Evolutionary conservation across 2,797 vertebrate genomes (phyloP), one percentile per base, ranked within the genome.

Genomic region (Bovichtus diacanthus): DNA sequence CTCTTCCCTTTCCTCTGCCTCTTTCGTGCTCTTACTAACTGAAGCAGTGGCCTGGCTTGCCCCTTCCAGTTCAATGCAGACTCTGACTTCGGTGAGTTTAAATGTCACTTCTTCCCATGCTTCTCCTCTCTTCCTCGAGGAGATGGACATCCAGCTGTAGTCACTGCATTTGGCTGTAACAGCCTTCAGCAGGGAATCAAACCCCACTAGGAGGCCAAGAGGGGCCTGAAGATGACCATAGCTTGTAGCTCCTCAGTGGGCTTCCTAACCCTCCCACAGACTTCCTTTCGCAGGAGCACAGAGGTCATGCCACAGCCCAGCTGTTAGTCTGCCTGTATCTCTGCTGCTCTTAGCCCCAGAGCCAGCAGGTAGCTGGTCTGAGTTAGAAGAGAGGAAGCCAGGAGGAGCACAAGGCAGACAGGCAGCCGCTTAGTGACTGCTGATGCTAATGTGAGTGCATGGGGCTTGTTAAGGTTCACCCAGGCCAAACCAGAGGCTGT

Each of bases 341-440:
- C 55, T 75, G 72, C 73, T 80, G 66, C 56, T 36, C 47, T 62
- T 61, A 63, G 76, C 67, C 74, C 31, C 51, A 49, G 53, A 76
- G 60, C 53, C 79, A 77, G 76, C 82, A 76, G 72, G 78, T 46
- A 60, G 53, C 63, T 58, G 78, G 46, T 74, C 64, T 82, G 44
- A 67, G 70, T 69, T 71, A 74, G 65, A 53, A 49, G 55, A 58
- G 46, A 61, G 55, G 62, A 74, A 50, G 62, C 51, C 62, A 65
- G 44, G 41, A 75, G 54, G 38, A 85, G 78, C 64, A 67, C 50
- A 70, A 74, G 51, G 31, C 67, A 29, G 82, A 77, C 84, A 74
- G 70, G 63, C 73, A 79, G 72, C 81, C 69, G 79, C 56, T 81
- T 59, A 67, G 75, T 44, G 76, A 81, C 74, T 34, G 80, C 78